Base-by-base conservation (phyloP, 2,797 vertebrate species). In the Bradypodion ventrale region DNA sequence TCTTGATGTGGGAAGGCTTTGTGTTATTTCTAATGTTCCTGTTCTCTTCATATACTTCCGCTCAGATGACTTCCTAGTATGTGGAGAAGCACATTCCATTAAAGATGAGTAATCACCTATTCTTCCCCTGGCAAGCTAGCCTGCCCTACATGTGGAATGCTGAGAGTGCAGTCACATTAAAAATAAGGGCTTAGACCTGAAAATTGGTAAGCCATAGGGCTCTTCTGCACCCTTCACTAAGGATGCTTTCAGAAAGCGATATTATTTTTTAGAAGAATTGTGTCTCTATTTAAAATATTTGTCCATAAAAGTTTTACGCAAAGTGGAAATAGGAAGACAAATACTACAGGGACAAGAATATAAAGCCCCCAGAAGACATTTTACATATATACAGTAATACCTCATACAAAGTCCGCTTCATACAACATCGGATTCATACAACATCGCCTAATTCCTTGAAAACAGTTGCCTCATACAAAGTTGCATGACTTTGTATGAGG, bases 21-120 rank as follows among this genome's bases (percentile, higher is more conserved):
- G 56, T 60, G 70, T 69, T 59, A 44, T 44, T 59, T 12, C 37
- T 77, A 42, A 56, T 40, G 49, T 19, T 76, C 46, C 10, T 68
- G 65, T 56, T 68, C 37, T 29, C 4, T 29, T 74, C 27, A 40
- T 62, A 35, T 29, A 66, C n/a, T 35, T 65, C 65, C 8, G n/a
- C 65, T 19, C 66, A 44, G 29, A 32, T 59, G n/a, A 25, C 42
- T 83, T 44, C 37, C 37, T 29, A 70, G 82, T 69, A 44, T 59
- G 35, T 60, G 75, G 42, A 83, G 72, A 68, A 73, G 23, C 19
- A 32, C 40, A 70, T 32, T 56, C 35, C 21, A 83, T 40, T 21
- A 74, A 74, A 74, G n/a, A 63, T 63, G 59, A 82, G 80, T n/a
- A 74, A 35, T 63, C 42, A 63, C n/a, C 44, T 44, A 63, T 63